Percentiles rank a stretch among this genome's conserved stretches.
phyloP scores from a whole-genome alignment of 2,113 vertebrate species.

The Alaudala cheleensis region DNA sequence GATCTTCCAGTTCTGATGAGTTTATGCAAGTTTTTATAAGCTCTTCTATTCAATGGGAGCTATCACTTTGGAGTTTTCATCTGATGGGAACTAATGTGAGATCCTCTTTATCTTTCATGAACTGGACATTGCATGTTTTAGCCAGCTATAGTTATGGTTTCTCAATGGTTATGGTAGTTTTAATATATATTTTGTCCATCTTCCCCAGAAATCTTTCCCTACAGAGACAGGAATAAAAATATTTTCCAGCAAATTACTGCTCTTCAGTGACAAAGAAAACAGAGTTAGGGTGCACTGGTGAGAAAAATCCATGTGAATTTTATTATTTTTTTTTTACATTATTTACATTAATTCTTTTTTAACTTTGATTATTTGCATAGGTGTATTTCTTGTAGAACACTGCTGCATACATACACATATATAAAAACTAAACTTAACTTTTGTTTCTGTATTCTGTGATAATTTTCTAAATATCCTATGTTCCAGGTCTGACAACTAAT shows the following conservation, averaged over 20 bases:
- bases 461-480: neutral
- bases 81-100: neutral
- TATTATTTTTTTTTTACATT: neutral
- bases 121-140: neutral
- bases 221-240: neutral
- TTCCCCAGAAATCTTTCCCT: neutral
- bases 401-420: neutral
- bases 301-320: neutral
- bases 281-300: neutral
- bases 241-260: neutral
- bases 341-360: neutral
- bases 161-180: neutral
- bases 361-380: neutral
- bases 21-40: neutral
- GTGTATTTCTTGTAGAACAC: neutral
- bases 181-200: neutral
- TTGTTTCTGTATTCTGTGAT: neutral
- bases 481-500: neutral
- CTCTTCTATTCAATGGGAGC: neutral
- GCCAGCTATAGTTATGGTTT: neutral
- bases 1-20: neutral
- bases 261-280: neutral
- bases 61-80: neutral
- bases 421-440: neutral
- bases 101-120: neutral